These are phyloP conservation scores for Camelus bactrianus DNA, from an alignment of 2,113 vertebrate genomes.

Conservation along the genomic window DNA sequence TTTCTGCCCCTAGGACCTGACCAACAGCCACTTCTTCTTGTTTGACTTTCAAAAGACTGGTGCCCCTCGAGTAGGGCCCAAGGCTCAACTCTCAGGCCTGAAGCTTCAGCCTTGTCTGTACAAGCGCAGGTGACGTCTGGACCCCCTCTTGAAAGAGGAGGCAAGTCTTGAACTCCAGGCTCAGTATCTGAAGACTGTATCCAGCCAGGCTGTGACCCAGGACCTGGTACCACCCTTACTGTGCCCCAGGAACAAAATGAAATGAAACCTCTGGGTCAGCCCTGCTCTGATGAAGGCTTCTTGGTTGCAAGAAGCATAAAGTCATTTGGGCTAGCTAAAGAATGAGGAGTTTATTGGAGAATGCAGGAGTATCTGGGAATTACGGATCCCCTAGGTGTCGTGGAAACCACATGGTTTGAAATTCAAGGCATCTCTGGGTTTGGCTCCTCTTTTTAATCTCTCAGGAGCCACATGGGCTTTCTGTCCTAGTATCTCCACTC, in stretches of 20 bases:
- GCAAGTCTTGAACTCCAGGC: not conserved
- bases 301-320: conserved; percentile 26
- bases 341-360: conserved; percentile 22
- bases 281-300: not conserved
- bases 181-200: conserved; percentile 44
- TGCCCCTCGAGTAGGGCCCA: conserved; percentile 71
- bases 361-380: not conserved
- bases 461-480: not conserved
- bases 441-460: conserved; percentile 25
- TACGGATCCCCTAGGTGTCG: not conserved
- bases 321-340: not conserved
- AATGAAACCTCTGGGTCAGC: not conserved
- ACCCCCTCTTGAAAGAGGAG: not conserved
- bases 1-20: conserved; percentile 88
- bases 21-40: conserved; percentile 92
- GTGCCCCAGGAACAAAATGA: not conserved
- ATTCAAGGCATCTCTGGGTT: not conserved
- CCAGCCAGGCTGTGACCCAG: not conserved
- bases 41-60: conserved; percentile 93
- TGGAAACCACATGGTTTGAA: conserved; percentile 6
- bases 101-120: conserved; percentile 93
- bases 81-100: conserved; percentile 84
- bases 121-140: conserved; percentile 91
- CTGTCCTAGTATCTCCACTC: not conserved
- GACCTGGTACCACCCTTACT: not conserved